phyloP scores from a whole-genome alignment of 2,113 vertebrate genomes.

The Thamnaconus septentrionalis region DNA sequence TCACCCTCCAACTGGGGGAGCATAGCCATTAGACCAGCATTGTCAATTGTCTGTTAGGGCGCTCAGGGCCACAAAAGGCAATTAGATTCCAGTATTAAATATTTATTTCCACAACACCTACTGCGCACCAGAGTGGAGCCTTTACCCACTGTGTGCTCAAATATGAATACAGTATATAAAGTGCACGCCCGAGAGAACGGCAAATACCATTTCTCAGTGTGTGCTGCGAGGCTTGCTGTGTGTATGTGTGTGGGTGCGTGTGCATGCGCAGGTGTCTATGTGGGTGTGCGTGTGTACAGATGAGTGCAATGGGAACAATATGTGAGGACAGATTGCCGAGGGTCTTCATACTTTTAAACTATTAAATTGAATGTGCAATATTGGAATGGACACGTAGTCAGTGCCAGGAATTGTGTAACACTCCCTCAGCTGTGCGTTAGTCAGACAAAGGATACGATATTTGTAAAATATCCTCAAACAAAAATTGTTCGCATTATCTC shows the following conservation, averaged over 20 bases:
- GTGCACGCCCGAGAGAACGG: conserved; percentile 56
- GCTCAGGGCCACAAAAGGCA: conserved; percentile 74
- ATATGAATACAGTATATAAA: conserved; percentile 63
- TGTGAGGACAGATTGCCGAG: too few species aligned
- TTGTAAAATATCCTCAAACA: too few species aligned
- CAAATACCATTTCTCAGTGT: conserved; percentile 48
- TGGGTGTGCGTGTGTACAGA: too few species aligned
- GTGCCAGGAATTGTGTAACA: too few species aligned
- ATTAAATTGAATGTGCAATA: too few species aligned
- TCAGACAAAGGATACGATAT: too few species aligned
- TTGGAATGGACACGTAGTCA: too few species aligned
- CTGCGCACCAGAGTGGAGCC: conserved; percentile 54
- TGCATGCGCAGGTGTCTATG: too few species aligned
- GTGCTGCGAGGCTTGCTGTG: conserved; percentile 7
- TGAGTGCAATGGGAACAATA: too few species aligned
- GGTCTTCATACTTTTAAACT: too few species aligned
- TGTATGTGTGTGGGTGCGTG: neutral
- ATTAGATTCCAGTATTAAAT: conserved; percentile 72
- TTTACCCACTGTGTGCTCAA: conserved; percentile 57
- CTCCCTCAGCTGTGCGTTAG: too few species aligned
- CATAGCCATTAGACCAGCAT: conserved; percentile 60
- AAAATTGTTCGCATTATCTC: too few species aligned
- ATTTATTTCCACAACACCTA: conserved; percentile 75
- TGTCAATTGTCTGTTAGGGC: conserved; percentile 67
- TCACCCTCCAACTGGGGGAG: conserved; percentile 16